Percentiles rank a stretch among this genome's conserved stretches.
phyloP scores from a whole-genome alignment of 1,140 invertebrate genomes.

The Charaxes varanes region DNA sequence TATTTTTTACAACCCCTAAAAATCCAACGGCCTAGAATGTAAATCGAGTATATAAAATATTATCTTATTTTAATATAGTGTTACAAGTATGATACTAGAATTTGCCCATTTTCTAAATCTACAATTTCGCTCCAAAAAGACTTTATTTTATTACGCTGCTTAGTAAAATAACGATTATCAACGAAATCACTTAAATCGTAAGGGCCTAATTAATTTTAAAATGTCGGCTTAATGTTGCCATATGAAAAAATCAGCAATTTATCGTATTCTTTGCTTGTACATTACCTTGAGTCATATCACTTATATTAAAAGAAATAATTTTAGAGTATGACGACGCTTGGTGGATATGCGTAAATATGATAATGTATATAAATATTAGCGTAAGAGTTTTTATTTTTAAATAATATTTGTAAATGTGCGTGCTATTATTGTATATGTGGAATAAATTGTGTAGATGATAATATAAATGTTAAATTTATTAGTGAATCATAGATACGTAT shows the following conservation, averaged over 20 bases:
- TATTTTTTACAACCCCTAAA: slow-evolving; percentile 2
- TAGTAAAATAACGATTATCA: slow-evolving; percentile 22
- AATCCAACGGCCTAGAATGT: background rate
- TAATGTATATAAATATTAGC: slow-evolving; percentile 38
- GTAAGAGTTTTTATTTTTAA: slow-evolving; percentile 61
- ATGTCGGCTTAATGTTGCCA: slow-evolving; percentile 25
- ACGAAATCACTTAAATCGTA: slow-evolving; percentile 21
- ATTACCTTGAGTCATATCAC: slow-evolving; percentile 61
- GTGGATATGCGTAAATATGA: slow-evolving; percentile 32
- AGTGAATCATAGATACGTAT: slow-evolving; percentile 10
- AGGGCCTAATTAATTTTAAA: slow-evolving; percentile 30
- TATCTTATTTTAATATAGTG: background rate
- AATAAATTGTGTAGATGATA: slow-evolving; percentile 22
- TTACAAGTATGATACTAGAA: slow-evolving; percentile 20
- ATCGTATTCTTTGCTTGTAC: slow-evolving; percentile 30
- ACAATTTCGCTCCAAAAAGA: slow-evolving; percentile 22
- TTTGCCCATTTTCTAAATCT: slow-evolving; percentile 28
- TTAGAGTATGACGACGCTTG: slow-evolving; percentile 30
- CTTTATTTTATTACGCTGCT: slow-evolving; percentile 27
- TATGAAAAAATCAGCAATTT: slow-evolving; percentile 18
- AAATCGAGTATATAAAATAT: background rate
- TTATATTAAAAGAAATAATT: slow-evolving; percentile 41
- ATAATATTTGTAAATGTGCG: slow-evolving; percentile 64
- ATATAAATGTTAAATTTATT: slow-evolving; percentile 16
- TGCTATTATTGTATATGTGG: slow-evolving; percentile 62